Base-by-base conservation (phyloP, 2,888 invertebrate species). In the Galeruca laticollis region DNA sequence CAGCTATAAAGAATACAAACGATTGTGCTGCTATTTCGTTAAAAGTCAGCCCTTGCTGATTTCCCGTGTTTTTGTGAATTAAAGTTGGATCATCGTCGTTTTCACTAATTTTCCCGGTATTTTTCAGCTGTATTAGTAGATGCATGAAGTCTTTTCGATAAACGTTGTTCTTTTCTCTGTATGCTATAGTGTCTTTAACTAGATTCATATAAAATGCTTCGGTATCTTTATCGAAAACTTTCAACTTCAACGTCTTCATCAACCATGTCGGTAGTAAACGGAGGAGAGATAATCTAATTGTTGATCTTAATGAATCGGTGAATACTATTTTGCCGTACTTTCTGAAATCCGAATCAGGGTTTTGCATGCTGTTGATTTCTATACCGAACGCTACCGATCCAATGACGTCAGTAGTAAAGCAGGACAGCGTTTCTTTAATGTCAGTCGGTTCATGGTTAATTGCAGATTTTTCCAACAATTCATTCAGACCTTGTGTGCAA, bases 321-420 rank as follows among this genome's bases (percentile, higher is more conserved):
- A 71, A 72, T 51, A 73, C 13, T 78, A 60, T 67, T 76, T 78
- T 70, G 0, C 79, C 80, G 43, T 76, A 77, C 49, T 73, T 60
- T 54, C 71, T 63, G 79, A 89, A 89, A 70, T 87, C 86, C 0
- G 87, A 86, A 69, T 87, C 82, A 0, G 87, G 84, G 79, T 88
- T 86, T 60, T 86, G 84, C 64, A 89, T 86, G 35, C 88, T 87
- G 75, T 89, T 87, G 71, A 88, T 87, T 73, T 89, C 87, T 4
- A 89, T 84, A 33, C 89, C 89, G 78, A 89, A 90, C 10, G 88
- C 89, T 57, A 88, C 87, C 54, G 86, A 87, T 0, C 88, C 88
- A 21, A 89, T 88, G 2, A 89, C 87, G 76, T 89, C 89, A 84
- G 89, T 88, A 0, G 88, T 86, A 75, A 87, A 89, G 71, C 87